Evolutionary conservation across 2,797 vertebrate species (phyloP).

Genomic region (Mormyrops boulengeri): DNA sequence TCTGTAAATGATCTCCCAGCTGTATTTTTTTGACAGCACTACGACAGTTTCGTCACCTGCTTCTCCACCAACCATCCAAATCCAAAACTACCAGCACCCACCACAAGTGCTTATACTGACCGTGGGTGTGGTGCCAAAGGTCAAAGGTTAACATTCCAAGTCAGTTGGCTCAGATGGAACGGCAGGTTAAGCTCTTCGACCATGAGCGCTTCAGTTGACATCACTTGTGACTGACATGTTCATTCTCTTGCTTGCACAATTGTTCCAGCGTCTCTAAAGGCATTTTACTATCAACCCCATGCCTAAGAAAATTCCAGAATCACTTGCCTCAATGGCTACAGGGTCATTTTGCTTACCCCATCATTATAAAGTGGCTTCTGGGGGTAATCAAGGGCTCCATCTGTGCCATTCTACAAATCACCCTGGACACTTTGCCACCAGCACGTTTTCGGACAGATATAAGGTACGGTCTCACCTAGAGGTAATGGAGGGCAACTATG

Average conservation of each 20-base stretch:
- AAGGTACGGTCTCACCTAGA: neutral
- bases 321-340: neutral
- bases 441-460: neutral
- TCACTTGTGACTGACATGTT: neutral
- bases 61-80: neutral
- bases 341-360: neutral
- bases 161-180: neutral
- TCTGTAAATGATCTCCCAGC: neutral
- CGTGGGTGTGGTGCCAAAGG: neutral
- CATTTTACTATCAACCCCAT: neutral
- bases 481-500: neutral
- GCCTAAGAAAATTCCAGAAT: neutral
- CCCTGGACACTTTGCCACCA: neutral
- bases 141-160: neutral
- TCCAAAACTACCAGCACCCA: neutral
- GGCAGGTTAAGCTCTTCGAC: neutral
- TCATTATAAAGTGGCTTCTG: neutral
- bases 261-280: neutral
- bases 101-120: neutral
- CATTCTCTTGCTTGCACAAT: neutral
- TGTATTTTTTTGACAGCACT: neutral
- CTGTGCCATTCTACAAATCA: neutral
- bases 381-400: neutral
- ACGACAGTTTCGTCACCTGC: neutral
- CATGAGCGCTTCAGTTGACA: neutral